A percentile compares a stretch with the other conserved stretches of the same genome.
These are phyloP conservation scores for Amiota mariae DNA, from an alignment of 2,888 invertebrate species.

Conservation along the genomic window DNA sequence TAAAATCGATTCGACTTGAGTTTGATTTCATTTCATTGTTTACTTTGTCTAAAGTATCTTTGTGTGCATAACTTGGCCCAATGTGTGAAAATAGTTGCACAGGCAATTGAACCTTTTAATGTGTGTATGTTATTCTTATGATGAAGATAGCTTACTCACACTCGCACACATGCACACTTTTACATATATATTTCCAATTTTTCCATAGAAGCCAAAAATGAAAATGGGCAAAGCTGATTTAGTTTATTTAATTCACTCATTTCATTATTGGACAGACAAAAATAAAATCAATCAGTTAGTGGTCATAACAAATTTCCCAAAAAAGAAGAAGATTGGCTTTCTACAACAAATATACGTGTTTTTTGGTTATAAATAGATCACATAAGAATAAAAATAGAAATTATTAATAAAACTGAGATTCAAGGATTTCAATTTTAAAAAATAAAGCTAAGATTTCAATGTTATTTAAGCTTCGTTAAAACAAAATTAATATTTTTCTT, in stretches of 20 bases:
- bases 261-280: slow-evolving; percentile 58
- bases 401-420: too few relatives aligned
- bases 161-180: neutral
- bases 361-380: too few relatives aligned
- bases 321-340: too few relatives aligned
- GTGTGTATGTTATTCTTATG: neutral
- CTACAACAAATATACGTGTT: too few relatives aligned
- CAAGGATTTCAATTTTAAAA: too few relatives aligned
- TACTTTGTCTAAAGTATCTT: slow-evolving; percentile 1
- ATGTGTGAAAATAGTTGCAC: slow-evolving; percentile 25
- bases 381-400: too few relatives aligned
- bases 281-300: slow-evolving; percentile 52
- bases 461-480: too few relatives aligned
- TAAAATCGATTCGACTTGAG: slow-evolving; percentile 48
- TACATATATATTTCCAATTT: slow-evolving; percentile 1
- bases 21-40: slow-evolving; percentile 10
- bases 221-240: slow-evolving; percentile 49
- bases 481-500: too few relatives aligned
- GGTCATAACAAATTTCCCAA: slow-evolving; percentile 40
- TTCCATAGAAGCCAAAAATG: slow-evolving; percentile 22
- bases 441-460: too few relatives aligned
- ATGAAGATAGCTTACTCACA: too few relatives aligned
- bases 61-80: neutral
- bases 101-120: slow-evolving; percentile 18
- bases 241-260: slow-evolving; percentile 57